phyloP scores from a whole-genome alignment of 92 coral and sea anemone species.

The Desmophyllum pertusum region DNA sequence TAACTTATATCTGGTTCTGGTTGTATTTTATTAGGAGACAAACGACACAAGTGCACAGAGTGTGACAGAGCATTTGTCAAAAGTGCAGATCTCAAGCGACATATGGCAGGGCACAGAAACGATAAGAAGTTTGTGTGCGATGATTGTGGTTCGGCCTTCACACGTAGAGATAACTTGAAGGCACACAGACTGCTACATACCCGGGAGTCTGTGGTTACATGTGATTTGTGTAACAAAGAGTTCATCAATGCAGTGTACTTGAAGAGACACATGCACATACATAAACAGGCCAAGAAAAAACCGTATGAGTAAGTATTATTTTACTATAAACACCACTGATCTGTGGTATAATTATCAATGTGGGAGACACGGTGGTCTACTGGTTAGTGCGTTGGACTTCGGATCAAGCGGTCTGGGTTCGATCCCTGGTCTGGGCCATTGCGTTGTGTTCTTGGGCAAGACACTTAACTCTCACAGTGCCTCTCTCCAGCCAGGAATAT shows the following conservation, averaged over 20 bases:
- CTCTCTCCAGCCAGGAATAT: no score
- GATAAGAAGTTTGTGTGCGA: conserved; percentile 83
- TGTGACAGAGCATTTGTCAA: conserved; percentile 89
- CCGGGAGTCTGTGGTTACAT: conserved; percentile 76
- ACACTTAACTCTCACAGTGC: no score
- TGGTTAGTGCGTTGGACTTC: no score
- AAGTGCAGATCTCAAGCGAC: conserved; percentile 92
- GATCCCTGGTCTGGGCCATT: no score
- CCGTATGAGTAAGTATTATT: conserved; percentile 78
- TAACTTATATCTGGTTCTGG: neutral
- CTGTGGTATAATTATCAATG: no score
- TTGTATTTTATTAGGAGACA: conserved; percentile 64
- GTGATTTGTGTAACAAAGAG: conserved; percentile 86
- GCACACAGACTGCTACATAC: conserved; percentile 88
- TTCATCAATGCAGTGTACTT: conserved; percentile 82
- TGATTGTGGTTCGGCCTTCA: conserved; percentile 82
- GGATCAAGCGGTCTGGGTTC: no score
- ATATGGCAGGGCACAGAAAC: conserved; percentile 85
- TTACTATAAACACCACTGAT: no score
- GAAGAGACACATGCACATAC: conserved; percentile 89
- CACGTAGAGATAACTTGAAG: conserved; percentile 82
- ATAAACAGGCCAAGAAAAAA: conserved; percentile 90
- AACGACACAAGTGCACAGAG: conserved; percentile 80
- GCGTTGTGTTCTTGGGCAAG: no score
- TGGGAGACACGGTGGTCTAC: no score